These are phyloP conservation scores for Leptinotarsa rubiginosa DNA, from an alignment of 2,888 invertebrate genomes.

Conservation along the genomic window DNA sequence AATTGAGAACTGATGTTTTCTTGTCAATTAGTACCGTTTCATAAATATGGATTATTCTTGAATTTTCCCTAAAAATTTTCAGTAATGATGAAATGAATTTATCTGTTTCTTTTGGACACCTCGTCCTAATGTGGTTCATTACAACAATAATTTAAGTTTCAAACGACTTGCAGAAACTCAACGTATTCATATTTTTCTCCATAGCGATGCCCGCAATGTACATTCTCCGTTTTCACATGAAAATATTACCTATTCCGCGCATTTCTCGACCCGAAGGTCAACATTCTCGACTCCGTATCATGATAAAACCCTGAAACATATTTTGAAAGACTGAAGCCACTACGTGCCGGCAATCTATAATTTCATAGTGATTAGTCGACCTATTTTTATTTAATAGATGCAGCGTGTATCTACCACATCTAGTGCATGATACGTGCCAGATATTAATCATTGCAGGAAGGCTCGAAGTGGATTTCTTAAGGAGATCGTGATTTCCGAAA, in stretches of 20 bases:
- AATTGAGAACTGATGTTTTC: too few relatives aligned
- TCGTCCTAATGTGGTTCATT: too few relatives aligned
- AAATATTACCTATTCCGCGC: slow-evolving; percentile 26
- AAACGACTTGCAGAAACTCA: neutral
- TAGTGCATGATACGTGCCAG: slow-evolving; percentile 48
- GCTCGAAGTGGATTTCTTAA: slow-evolving; percentile 31
- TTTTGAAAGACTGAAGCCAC: slow-evolving; percentile 52
- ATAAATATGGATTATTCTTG: too few relatives aligned
- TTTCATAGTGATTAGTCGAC: slow-evolving; percentile 54
- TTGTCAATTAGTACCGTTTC: too few relatives aligned
- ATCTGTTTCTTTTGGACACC: too few relatives aligned
- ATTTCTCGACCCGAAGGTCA: slow-evolving; percentile 25
- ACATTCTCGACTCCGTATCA: slow-evolving; percentile 16
- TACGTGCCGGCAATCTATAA: slow-evolving; percentile 57
- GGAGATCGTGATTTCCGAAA: slow-evolving; percentile 52
- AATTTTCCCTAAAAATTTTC: too few relatives aligned
- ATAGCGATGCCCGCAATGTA: slow-evolving; percentile 8
- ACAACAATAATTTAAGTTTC: too few relatives aligned
- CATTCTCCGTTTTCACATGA: slow-evolving; percentile 20
- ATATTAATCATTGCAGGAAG: slow-evolving; percentile 53
- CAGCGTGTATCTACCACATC: slow-evolving; percentile 48
- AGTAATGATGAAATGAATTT: too few relatives aligned
- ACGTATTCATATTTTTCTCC: slow-evolving; percentile 3
- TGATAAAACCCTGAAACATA: slow-evolving; percentile 22
- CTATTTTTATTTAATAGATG: slow-evolving; percentile 46